Percentiles rank a stretch among this genome's conserved stretches.
Conservation (phyloP, 2,888 invertebrate genomes). For the Heliconius sara region DNA sequence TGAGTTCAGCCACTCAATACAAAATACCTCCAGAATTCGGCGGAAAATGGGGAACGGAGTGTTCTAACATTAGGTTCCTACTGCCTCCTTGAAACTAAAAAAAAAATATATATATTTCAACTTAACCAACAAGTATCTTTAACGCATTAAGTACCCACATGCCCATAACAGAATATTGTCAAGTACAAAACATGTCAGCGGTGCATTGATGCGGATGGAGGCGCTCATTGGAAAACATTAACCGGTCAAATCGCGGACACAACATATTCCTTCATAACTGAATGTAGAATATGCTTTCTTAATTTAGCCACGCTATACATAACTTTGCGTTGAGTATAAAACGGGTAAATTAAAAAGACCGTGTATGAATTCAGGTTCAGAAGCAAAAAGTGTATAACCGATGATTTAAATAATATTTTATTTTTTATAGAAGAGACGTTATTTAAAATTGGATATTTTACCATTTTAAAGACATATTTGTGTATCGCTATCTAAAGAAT, state of each 20-base stretch:
- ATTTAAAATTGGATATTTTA: too few species aligned
- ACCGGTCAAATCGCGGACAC: constrained; percentile 49
- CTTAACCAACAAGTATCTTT: not conserved
- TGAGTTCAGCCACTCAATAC: too few species aligned
- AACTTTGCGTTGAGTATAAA: constrained; percentile 43
- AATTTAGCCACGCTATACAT: constrained; percentile 36
- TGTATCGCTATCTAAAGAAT: too few species aligned
- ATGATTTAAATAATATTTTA: not conserved
- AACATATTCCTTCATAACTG: constrained; percentile 8
- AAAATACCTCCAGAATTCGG: too few species aligned
- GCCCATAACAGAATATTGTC: constrained; percentile 55
- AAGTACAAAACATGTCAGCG: constrained; percentile 64
- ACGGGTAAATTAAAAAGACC: constrained; percentile 40
- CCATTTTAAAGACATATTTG: too few species aligned
- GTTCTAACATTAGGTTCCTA: too few species aligned
- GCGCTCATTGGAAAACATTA: constrained; percentile 63
- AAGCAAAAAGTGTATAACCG: constrained; percentile 30
- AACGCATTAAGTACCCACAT: constrained; percentile 40
- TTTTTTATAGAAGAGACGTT: too few species aligned
- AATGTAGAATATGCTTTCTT: constrained; percentile 2
- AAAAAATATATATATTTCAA: not conserved
- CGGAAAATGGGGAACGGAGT: too few species aligned
- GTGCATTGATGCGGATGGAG: constrained; percentile 62
- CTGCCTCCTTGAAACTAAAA: too few species aligned
- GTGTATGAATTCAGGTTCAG: constrained; percentile 33